phyloP scores from a whole-genome alignment of 2,888 invertebrate species.

The Hofmannophila pseudospretella region DNA sequence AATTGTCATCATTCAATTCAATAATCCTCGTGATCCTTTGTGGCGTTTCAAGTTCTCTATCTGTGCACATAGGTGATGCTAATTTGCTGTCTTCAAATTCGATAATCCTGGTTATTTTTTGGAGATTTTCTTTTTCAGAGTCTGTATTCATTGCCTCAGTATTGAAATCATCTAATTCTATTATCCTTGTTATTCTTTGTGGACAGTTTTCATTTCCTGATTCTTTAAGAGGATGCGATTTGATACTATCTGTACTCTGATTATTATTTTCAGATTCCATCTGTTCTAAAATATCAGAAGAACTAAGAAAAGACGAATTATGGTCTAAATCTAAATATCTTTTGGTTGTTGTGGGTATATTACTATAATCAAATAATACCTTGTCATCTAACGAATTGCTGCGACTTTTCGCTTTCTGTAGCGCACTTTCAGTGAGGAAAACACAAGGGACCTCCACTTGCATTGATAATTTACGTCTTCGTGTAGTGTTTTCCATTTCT shows the following conservation, averaged over 20 bases:
- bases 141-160: constrained; percentile 40
- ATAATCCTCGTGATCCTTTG: constrained; percentile 66
- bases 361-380: constrained; percentile 54
- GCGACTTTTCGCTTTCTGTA: constrained; percentile 67
- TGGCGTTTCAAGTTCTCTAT: constrained; percentile 47
- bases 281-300: constrained; percentile 48
- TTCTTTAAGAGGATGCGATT: constrained; percentile 24
- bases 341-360: constrained; percentile 45
- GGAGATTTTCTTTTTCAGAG: constrained; percentile 53
- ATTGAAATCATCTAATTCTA: constrained; percentile 61
- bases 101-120: constrained; percentile 67
- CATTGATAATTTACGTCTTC: constrained; percentile 72
- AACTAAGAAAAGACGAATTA: constrained; percentile 47
- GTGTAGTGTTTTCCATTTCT: constrained; percentile 60
- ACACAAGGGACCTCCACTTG: constrained; percentile 76
- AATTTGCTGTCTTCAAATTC: constrained; percentile 58
- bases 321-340: constrained; percentile 50
- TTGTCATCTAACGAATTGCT: constrained; percentile 68
- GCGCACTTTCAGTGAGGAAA: constrained; percentile 68
- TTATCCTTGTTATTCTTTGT: constrained; percentile 68
- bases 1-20: constrained; percentile 61
- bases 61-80: constrained; percentile 38
- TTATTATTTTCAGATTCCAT: constrained; percentile 34
- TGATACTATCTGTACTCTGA: constrained; percentile 37
- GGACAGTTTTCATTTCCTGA: constrained; percentile 41